phyloP scores from a whole-genome alignment of 2,888 invertebrate genomes.

The Priocnemis perturbator region DNA sequence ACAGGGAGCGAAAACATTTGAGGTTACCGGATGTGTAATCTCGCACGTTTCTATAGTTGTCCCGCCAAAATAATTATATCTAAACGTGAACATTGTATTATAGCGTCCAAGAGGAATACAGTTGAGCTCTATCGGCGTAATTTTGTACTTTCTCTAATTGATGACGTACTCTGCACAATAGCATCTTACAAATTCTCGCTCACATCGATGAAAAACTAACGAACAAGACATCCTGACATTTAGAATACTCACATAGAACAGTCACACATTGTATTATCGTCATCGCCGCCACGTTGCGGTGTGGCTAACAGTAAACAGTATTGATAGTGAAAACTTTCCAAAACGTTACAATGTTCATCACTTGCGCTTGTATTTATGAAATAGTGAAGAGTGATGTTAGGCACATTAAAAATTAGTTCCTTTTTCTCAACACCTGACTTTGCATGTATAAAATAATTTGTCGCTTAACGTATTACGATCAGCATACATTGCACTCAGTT shows the following conservation, averaged over 20 bases:
- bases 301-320: neutral
- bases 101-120: slow-evolving; percentile 27
- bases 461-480: neutral
- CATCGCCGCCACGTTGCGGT: neutral
- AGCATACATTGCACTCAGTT: neutral
- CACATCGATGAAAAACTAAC: no score
- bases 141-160: slow-evolving; percentile 34
- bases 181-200: neutral
- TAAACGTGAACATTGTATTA: slow-evolving; percentile 4
- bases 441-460: neutral
- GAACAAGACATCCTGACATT: no score
- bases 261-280: no score
- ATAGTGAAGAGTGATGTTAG: slow-evolving; percentile 5
- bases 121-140: slow-evolving; percentile 20
- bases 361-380: neutral
- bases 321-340: slow-evolving; percentile 7
- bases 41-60: no score
- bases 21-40: no score
- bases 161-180: slow-evolving; percentile 18
- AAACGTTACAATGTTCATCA: neutral
- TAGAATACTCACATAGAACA: no score
- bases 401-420: slow-evolving; percentile 3
- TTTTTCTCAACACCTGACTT: neutral
- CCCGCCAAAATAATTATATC: slow-evolving; percentile 15
- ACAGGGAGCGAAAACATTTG: no score